Base-by-base conservation (phyloP, 2,888 invertebrate species). In the Masnerella sp. region DNA sequence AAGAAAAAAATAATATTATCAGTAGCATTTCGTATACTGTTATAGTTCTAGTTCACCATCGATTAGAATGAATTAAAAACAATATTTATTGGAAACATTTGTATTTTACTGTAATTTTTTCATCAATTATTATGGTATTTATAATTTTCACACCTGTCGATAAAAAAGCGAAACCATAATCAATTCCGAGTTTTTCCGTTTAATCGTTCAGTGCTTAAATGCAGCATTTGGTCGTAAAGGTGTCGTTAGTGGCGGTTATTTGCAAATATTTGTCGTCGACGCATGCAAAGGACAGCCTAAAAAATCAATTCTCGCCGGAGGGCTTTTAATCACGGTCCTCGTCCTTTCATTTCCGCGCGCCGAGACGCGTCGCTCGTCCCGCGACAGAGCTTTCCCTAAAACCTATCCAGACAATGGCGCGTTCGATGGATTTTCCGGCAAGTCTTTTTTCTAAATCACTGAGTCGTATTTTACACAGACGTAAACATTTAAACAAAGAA, bases 281-380 rank as follows among this genome's bases (percentile, higher is more conserved):
- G 58, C 58, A 17, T 43, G 45, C 42, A 62, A 64, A 71, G 64
- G 62, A 71, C 42, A 32, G 61, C 40, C 49, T 58, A 40, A 79
- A 80, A 83, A 83, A 84, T 84, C 83, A 83, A 83, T 83, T 79
- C 79, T 75, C 69, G 82, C 84, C 81, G 77, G 64, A 81, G 81
- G 84, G 82, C 79, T 83, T 85, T 85, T 84, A 84, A 85, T 85
- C 84, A 84, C 75, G 74, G 75, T 58, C 68, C 74, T 72, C 78
- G 79, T 80, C 77, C 82, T 81, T 84, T 82, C 81, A 82, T 84
- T 84, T 84, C 83, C 82, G 78, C 67, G 49, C 61, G 65, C 32
- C 51, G 73, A 68, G 73, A 67, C 62, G 42, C 49, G 68, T 20
- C 54, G 59, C 40, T 56, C 40, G 69, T 70, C 38, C 65, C 61